Evolutionary conservation across 1,140 invertebrate genomes (phyloP), one percentile per base, ranked within the genome.

Genomic region (Chlorops oryzae): DNA sequence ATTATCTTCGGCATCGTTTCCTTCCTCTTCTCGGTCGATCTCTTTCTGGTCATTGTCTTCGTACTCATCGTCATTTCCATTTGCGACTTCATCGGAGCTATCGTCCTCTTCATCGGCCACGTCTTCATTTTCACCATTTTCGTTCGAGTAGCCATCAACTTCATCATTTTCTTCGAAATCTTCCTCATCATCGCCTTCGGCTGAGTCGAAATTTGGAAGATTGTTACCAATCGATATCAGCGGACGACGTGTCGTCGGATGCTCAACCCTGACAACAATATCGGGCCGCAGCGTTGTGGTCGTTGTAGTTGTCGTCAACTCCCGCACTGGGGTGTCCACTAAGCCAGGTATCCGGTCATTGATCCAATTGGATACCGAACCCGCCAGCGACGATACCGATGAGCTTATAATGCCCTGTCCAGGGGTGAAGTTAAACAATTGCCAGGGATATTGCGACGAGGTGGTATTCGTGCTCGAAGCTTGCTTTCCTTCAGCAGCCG

Each of bases 361-460:
- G 51, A 69, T 61, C 65, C 65, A 69, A 5, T 63, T 63, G n/a
- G 63, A 63, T 2, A 69, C 65, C 3, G 63, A 64, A 5, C 65
- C 65, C 0, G 65, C 65, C 44, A 69, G 38, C 17, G 59, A 61
- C 0, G 65, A 69, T 38, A 69, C 58, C 2, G 59, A 63, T 1
- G 62, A 61, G 9, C 64, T 64, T 20, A 65, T 61, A 24, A 68
- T 28, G 10, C 60, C 56, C 46, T 69, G 65, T 24, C 59, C 65
- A 9, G 65, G 56, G 51, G 62, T 68, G 52, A 65, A 65, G 52
- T 63, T 59, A 5, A 69, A 69, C 2, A 68, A 46, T 6, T 60
- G 56, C 51, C 56, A 52, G 0, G 62, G 56, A 24, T 2, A 41
- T 22, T 34, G 32, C 4, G 44, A 17, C 12, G 17, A 35, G 9